Evolutionary conservation across 2,113 vertebrate species (phyloP).

Genomic region (Ammodytes marinus): DNA sequence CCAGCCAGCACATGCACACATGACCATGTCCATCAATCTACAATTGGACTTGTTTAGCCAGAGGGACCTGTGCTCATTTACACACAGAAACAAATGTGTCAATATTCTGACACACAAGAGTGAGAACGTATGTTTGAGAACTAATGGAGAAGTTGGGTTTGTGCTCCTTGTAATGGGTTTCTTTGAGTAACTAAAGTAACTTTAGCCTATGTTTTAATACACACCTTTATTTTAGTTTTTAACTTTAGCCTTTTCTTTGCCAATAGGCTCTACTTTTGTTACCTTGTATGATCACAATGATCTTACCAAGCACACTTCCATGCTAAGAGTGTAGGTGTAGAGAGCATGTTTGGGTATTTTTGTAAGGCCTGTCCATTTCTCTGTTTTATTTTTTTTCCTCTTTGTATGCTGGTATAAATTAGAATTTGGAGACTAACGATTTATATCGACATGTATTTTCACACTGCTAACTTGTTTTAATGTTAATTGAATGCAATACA

Average conservation of each 20-base stretch:
- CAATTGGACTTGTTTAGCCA: slow-evolving; percentile 24
- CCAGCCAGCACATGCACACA: slow-evolving; percentile 33
- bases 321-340: neutral
- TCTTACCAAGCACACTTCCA: neutral
- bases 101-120: neutral
- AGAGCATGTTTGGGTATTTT: neutral
- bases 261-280: neutral
- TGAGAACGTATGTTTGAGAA: neutral
- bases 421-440: neutral
- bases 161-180: slow-evolving; percentile 1
- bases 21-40: slow-evolving; percentile 44
- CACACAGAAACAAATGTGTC: slow-evolving; percentile 12
- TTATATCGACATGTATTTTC: neutral
- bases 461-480: neutral
- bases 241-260: neutral
- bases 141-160: slow-evolving; percentile 14
- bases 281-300: neutral
- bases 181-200: neutral
- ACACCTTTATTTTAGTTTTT: neutral
- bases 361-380: neutral
- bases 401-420: neutral
- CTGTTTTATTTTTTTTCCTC: neutral
- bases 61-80: slow-evolving; percentile 41
- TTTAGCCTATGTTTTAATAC: neutral
- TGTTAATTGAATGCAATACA: neutral